Evolutionary conservation across 2,888 invertebrate genomes (phyloP).

Genomic region (Drosophila aldrichi): DNA sequence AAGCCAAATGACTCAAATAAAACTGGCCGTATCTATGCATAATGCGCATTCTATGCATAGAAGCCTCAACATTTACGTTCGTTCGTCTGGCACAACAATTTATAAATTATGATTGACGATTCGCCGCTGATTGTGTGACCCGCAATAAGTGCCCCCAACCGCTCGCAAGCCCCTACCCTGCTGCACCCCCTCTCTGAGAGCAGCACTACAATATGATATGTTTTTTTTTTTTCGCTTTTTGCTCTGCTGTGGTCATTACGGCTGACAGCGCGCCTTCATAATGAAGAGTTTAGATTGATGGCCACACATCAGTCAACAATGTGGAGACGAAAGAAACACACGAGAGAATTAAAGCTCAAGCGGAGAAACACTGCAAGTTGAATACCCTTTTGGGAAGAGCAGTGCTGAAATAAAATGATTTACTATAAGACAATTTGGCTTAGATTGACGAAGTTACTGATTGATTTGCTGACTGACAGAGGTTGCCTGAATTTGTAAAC

Average conservation of each 20-base stretch:
- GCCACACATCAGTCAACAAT: constrained; percentile 74
- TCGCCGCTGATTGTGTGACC: constrained; percentile 71
- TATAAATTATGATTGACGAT: constrained; percentile 79
- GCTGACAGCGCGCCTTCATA: constrained; percentile 80
- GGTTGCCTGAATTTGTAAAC: too few species aligned
- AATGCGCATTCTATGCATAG: constrained; percentile 10
- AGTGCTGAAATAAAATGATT: background rate
- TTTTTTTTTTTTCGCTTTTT: constrained; percentile 60
- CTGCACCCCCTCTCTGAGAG: background rate
- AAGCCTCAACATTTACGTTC: constrained; percentile 22
- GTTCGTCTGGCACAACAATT: constrained; percentile 53
- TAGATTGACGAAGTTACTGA: background rate
- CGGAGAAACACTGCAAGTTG: constrained; percentile 1
- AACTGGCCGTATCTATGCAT: constrained; percentile 13
- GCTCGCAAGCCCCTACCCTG: background rate
- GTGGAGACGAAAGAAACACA: constrained; percentile 18
- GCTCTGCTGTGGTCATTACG: constrained; percentile 74
- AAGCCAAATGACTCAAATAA: constrained; percentile 53
- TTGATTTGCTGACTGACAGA: background rate
- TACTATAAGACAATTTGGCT: background rate
- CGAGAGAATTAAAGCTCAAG: background rate
- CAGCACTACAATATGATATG: constrained; percentile 6
- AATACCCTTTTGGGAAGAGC: constrained; percentile 29
- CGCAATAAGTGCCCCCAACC: constrained; percentile 50
- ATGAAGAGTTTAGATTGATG: constrained; percentile 81